Conservation (phyloP, 2,113 vertebrate species). For the Macroglossus sobrinus region DNA sequence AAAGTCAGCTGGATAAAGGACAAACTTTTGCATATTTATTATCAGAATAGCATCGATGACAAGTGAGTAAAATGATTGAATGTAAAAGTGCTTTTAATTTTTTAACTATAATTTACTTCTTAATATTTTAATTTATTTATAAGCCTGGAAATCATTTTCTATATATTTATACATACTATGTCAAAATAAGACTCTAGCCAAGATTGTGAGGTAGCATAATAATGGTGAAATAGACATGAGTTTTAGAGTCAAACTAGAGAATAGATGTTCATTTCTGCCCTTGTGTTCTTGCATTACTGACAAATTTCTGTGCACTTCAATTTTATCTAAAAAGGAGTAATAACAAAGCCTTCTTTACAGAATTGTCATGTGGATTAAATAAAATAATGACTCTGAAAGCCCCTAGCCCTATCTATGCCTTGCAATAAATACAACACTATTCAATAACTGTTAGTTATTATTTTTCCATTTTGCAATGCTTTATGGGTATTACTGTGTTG, state of each 20-base stretch:
- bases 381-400: background rate
- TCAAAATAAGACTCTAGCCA: background rate
- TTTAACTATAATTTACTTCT: background rate
- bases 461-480: background rate
- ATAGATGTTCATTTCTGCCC: background rate
- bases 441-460: background rate
- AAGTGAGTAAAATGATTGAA: constrained; percentile 88
- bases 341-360: background rate
- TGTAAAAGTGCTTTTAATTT: constrained; percentile 56
- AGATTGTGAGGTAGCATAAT: background rate
- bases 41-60: constrained; percentile 99
- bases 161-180: background rate
- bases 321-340: background rate
- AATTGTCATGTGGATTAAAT: background rate
- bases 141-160: constrained; percentile 5
- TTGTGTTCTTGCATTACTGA: background rate
- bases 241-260: background rate
- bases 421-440: background rate
- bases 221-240: background rate
- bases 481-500: background rate
- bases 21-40: constrained; percentile 99
- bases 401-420: background rate
- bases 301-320: background rate
- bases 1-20: constrained; percentile 99
- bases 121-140: background rate